Conservation (phyloP, 2,797 vertebrate species). For the Pantherophis alleghaniensis region DNA sequence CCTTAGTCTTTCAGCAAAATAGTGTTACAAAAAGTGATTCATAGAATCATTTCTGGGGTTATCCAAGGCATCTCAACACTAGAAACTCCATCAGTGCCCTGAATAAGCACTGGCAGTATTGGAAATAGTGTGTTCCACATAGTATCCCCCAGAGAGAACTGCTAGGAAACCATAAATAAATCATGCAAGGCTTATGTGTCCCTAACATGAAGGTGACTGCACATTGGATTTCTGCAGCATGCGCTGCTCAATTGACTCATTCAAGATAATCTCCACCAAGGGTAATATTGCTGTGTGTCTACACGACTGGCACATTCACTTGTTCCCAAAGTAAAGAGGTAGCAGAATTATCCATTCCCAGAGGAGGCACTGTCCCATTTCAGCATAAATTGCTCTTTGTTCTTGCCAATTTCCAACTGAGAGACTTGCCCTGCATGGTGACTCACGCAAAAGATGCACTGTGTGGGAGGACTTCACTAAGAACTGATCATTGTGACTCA, state of each 20-base stretch:
- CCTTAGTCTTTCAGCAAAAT: background rate
- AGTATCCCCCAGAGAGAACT: background rate
- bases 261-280: background rate
- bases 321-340: background rate
- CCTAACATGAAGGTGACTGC: background rate
- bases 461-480: background rate
- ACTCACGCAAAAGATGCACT: background rate
- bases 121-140: background rate
- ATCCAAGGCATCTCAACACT: background rate
- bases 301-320: background rate
- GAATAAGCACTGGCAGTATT: background rate
- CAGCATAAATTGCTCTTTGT: background rate
- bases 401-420: background rate
- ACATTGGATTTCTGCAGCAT: background rate
- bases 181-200: background rate
- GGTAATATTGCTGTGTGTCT: background rate
- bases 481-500: constrained; percentile 1
- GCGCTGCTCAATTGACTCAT: background rate
- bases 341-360: background rate
- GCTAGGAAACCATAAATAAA: background rate
- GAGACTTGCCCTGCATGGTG: background rate
- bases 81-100: background rate
- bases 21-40: background rate
- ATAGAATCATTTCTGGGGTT: background rate
- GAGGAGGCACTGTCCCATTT: background rate